phyloP scores from a whole-genome alignment of 1,140 invertebrate species.

The Ostrea edulis region DNA sequence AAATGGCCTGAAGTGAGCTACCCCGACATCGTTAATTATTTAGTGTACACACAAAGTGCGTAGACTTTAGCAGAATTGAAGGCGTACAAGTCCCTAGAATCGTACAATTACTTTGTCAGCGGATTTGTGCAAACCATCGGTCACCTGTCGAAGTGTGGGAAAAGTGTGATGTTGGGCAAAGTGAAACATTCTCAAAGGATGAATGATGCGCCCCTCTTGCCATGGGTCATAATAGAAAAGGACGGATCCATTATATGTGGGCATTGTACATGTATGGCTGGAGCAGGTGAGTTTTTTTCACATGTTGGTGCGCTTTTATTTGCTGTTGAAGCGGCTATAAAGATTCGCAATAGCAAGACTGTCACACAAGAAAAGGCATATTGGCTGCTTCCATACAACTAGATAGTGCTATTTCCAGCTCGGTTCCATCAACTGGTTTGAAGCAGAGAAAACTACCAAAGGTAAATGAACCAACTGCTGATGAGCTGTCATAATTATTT shows the following conservation, averaged over 20 bases:
- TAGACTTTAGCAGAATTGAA: conserved; percentile 54
- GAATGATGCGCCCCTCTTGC: background rate
- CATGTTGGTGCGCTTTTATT: conserved; percentile 64
- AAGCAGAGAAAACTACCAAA: background rate
- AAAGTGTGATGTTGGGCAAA: background rate
- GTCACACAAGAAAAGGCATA: conserved; percentile 60
- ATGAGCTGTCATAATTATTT: conserved; percentile 18
- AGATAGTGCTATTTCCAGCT: conserved; percentile 24
- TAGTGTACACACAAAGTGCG: conserved; percentile 35
- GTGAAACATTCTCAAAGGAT: conserved; percentile 47
- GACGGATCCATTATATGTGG: background rate
- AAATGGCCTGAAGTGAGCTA: conserved; percentile 64
- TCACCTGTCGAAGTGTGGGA: background rate
- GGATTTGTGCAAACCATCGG: conserved; percentile 42
- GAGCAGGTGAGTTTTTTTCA: conserved; percentile 63
- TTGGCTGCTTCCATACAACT: conserved; percentile 55
- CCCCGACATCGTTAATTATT: conserved; percentile 55
- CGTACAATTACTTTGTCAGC: conserved; percentile 62
- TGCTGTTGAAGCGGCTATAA: conserved; percentile 52
- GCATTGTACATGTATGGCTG: conserved; percentile 22
- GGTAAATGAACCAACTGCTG: background rate
- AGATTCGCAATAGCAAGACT: conserved; percentile 51
- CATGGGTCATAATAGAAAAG: background rate
- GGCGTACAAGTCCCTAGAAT: conserved; percentile 55
- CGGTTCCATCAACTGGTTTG: background rate